These are phyloP conservation scores for Tragelaphus imberbis DNA, from an alignment of 2,113 vertebrate genomes.

Conservation along the genomic window DNA sequence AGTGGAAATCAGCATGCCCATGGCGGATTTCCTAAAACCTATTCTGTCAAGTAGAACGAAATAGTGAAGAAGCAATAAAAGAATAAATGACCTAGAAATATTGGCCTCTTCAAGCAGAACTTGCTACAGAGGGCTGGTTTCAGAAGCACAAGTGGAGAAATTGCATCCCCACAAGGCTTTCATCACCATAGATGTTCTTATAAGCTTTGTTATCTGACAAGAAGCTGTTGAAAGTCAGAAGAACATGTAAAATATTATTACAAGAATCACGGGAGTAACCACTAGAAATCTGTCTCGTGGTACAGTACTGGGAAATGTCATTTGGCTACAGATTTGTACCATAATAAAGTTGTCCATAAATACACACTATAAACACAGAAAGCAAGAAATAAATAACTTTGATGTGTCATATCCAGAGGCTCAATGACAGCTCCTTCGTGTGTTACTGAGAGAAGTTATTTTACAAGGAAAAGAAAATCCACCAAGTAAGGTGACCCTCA, in stretches of 20 bases:
- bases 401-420: neutral
- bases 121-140: neutral
- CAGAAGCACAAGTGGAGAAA: conserved; percentile 35
- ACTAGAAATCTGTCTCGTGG: conserved; percentile 2
- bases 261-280: conserved; percentile 3
- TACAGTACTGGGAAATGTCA: conserved; percentile 52
- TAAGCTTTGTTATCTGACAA: conserved; percentile 47
- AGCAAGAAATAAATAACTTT: conserved; percentile 39
- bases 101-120: conserved; percentile 29
- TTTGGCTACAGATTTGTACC: conserved; percentile 41
- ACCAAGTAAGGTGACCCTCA: conserved; percentile 15
- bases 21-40: conserved; percentile 10
- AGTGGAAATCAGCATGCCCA: neutral
- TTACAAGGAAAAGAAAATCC: neutral
- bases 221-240: conserved; percentile 44
- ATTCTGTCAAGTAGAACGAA: conserved; percentile 52
- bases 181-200: conserved; percentile 21
- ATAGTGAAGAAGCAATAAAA: conserved; percentile 45
- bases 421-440: conserved; percentile 6
- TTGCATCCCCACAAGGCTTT: conserved; percentile 23
- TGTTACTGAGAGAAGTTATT: conserved; percentile 17
- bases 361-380: conserved; percentile 31
- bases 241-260: conserved; percentile 38
- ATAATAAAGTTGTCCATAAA: conserved; percentile 50
- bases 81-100: conserved; percentile 27